Evolutionary conservation across 2,113 vertebrate genomes (phyloP).

Genomic region (Nesoenas mayeri): DNA sequence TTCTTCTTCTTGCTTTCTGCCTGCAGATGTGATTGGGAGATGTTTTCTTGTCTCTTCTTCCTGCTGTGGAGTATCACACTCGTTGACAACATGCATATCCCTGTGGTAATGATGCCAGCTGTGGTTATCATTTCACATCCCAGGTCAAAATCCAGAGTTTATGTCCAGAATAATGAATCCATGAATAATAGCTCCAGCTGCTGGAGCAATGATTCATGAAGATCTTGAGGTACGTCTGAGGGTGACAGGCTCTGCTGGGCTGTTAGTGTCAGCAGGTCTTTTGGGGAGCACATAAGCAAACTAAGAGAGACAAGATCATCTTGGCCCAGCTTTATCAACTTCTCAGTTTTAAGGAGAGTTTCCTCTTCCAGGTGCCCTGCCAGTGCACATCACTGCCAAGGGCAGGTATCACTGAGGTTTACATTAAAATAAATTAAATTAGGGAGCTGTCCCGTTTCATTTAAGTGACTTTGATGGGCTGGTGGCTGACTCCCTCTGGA

Average conservation of each 20-base stretch:
- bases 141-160: background rate
- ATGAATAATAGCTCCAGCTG: background rate
- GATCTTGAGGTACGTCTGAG: background rate
- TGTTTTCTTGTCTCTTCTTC: background rate
- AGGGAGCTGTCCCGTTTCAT: background rate
- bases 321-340: background rate
- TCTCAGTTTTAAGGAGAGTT: background rate
- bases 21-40: background rate
- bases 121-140: background rate
- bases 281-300: background rate
- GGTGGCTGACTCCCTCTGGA: background rate
- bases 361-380: background rate
- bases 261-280: background rate
- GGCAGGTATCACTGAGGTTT: background rate
- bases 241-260: background rate
- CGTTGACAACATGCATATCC: fast-evolving
- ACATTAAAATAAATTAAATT: background rate
- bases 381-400: background rate
- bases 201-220: background rate
- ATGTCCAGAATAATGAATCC: background rate
- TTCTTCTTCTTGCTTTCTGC: background rate
- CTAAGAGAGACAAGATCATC: background rate
- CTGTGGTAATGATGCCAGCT: background rate
- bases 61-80: background rate
- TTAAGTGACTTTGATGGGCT: background rate